A percentile compares a stretch with the other conserved stretches of the same genome.
Conservation (phyloP, 2,113 vertebrate genomes). For the Boulengeromyrus knoepffleri region DNA sequence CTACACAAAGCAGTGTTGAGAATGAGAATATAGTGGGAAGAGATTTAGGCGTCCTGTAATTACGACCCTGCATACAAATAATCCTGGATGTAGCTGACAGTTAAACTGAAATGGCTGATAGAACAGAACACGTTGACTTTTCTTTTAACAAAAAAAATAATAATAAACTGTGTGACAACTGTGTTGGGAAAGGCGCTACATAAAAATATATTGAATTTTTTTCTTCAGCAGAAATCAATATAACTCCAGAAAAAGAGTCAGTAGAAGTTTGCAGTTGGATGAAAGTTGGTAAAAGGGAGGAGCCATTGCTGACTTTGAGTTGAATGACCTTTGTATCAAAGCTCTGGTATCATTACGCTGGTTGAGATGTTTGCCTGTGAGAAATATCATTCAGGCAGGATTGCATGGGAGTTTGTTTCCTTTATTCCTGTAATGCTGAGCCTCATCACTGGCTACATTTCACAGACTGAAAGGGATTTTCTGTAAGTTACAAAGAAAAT, state of each 20-base stretch:
- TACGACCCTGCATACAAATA: neutral
- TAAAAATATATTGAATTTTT: neutral
- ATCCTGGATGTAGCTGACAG: neutral
- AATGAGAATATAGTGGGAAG: neutral
- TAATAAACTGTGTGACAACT: neutral
- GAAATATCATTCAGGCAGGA: neutral
- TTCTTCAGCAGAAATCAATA: neutral
- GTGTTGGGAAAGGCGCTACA: neutral
- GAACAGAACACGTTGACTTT: neutral
- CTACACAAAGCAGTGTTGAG: neutral
- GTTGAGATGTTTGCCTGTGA: neutral
- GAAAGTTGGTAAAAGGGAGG: neutral
- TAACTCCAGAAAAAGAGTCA: neutral
- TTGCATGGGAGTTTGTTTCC: neutral
- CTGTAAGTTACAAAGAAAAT: neutral
- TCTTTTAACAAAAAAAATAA: too few relatives aligned
- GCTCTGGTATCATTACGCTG: neutral
- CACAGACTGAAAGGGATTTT: neutral
- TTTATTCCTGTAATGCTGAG: neutral
- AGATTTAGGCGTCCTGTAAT: neutral
- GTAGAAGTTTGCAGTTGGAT: neutral
- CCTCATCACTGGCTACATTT: neutral
- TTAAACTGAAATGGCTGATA: neutral
- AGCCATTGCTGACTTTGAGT: neutral
- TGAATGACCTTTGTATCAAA: neutral